These are phyloP conservation scores for Brotula barbata DNA, from an alignment of 2,797 vertebrate genomes.

Conservation along the genomic window DNA sequence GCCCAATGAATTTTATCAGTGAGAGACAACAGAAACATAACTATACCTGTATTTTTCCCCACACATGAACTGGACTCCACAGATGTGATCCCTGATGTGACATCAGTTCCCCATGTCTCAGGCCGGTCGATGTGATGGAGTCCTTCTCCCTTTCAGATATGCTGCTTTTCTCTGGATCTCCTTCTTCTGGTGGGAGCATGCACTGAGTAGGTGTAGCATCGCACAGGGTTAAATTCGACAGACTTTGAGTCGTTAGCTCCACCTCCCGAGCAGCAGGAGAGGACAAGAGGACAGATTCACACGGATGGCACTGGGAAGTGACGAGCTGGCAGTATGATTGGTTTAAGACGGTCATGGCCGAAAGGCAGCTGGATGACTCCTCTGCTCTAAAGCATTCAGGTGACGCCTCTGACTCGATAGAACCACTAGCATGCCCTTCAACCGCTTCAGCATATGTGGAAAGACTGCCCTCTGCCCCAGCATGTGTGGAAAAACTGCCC, in stretches of 20 bases:
- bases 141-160: background rate
- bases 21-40: background rate
- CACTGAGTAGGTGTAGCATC: background rate
- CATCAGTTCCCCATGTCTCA: background rate
- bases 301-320: slow-evolving; percentile 44
- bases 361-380: background rate
- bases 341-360: background rate
- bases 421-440: background rate
- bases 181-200: slow-evolving; percentile 19
- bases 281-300: slow-evolving; percentile 39
- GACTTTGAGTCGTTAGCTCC: slow-evolving; percentile 16
- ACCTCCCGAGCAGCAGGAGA: slow-evolving; percentile 19
- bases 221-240: slow-evolving; percentile 24
- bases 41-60: slow-evolving; percentile 61
- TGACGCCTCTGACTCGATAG: slow-evolving; percentile 48
- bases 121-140: background rate
- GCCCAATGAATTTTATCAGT: no score
- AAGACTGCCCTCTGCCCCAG: slow-evolving; percentile 17
- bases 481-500: background rate
- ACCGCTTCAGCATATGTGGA: no score
- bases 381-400: slow-evolving; percentile 58
- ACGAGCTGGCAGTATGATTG: slow-evolving; percentile 66
- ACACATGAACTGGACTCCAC: slow-evolving; percentile 40
- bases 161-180: background rate
- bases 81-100: slow-evolving; percentile 34